Base-by-base conservation (phyloP, 2,797 vertebrate species). In the Phataginus tetradactyla region DNA sequence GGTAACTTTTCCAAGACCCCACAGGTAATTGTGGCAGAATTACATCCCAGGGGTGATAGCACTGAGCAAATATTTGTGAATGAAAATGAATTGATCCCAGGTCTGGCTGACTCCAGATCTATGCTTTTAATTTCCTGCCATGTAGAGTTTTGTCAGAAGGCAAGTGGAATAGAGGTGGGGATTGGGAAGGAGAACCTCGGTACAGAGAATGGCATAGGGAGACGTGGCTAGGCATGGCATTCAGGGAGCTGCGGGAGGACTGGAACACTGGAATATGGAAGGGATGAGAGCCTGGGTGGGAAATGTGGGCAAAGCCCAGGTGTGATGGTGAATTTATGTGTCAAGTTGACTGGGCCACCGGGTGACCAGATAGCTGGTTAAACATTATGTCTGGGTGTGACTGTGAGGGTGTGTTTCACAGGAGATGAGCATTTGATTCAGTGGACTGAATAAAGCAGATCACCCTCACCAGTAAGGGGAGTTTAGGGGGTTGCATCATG, bases 401-500 rank as follows among this genome's bases (percentile, higher is more conserved):
- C 45, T 20, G 37, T 45, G 57, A 81, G 12, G 7, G 18, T 34
- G 32, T 37, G 10, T 55, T 81, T 57, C 25, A 74, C 17, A 27
- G 7, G 29, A 45, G 2, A 14, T 55, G 29, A 74, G 23, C 3
- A 1, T 29, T 49, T n/a, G 32, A 25, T 13, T 85, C 13, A 13
- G 17, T 55, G 75, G 57, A 23, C 29, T 53, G 9, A 18, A 17
- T 37, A 81, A 37, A 34, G 29, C 29, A 13, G 12, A 51, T 55
- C 57, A 21, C 37, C 45, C 23, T 55, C 45, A 42, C 17, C 21
- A 1, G 2, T 29, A 45, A 45, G 11, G 45, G 45, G 45, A 45
- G 45, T 45, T 45, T 11, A 3, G 29, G 3, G 2, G 72, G 9
- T 1, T 1, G 1, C 45, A 8, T 51, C 34, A 2, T n/a, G 34